Evolutionary conservation across 2,888 invertebrate species (phyloP).

Genomic region (Erpobdella octoculata): DNA sequence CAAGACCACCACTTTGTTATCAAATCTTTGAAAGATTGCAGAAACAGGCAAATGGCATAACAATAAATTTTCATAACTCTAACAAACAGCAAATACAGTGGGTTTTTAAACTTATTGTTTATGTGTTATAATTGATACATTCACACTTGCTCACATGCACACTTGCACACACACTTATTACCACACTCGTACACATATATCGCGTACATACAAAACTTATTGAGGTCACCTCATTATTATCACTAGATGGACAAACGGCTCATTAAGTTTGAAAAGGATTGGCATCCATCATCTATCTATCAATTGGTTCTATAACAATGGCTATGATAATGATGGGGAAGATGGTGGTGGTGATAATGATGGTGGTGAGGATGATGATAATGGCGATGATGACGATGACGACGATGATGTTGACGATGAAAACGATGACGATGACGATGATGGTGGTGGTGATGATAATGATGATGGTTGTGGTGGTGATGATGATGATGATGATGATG

Average conservation of each 20-base stretch:
- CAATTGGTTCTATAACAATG: too few relatives aligned
- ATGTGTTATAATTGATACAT: too few relatives aligned
- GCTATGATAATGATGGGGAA: not conserved
- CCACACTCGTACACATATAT: not conserved
- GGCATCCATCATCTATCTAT: too few relatives aligned
- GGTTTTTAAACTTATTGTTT: too few relatives aligned
- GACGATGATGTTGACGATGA: too few relatives aligned
- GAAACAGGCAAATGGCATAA: too few relatives aligned
- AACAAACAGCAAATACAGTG: too few relatives aligned
- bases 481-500: not conserved
- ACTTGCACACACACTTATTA: not conserved
- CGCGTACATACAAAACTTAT: not conserved
- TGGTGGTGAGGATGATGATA: not conserved
- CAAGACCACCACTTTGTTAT: too few relatives aligned
- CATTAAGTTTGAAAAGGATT: too few relatives aligned
- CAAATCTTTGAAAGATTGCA: too few relatives aligned
- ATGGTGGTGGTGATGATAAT: not conserved
- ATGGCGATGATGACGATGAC: slow-evolving; percentile 6
- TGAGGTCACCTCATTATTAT: not conserved
- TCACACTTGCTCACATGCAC: not conserved
- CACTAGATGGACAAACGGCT: too few relatives aligned
- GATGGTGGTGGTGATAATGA: not conserved
- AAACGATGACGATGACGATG: not conserved
- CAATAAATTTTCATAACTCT: too few relatives aligned
- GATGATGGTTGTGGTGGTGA: not conserved